Conservation (phyloP, 1,140 invertebrate species). For the Eriosoma lanigerum region DNA sequence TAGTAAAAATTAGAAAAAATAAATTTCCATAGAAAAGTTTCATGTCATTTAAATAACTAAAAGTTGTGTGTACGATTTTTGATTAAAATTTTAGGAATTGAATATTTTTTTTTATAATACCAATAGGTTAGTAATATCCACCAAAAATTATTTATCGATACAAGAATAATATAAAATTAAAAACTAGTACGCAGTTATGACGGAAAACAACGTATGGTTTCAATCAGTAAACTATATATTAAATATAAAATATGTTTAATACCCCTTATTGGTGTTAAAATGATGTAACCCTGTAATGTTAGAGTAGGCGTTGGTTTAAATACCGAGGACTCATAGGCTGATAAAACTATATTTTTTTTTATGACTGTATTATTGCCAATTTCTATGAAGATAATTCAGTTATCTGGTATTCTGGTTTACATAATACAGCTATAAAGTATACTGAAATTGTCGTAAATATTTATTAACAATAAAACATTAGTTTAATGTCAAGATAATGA, state of each 20-base stretch:
- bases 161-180: too few species aligned
- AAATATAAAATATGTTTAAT: not conserved
- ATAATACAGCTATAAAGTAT: not conserved
- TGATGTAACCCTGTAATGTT: not conserved
- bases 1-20: too few species aligned
- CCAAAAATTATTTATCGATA: too few species aligned
- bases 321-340: not conserved
- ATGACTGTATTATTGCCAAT: conserved; percentile 6
- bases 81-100: too few species aligned
- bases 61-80: too few species aligned
- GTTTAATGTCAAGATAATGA: not conserved
- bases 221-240: not conserved
- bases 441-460: not conserved
- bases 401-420: conserved; percentile 25
- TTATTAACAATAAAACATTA: not conserved
- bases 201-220: not conserved
- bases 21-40: too few species aligned
- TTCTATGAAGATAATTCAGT: conserved; percentile 26
- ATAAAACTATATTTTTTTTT: conserved; percentile 18
- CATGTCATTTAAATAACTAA: too few species aligned
- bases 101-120: too few species aligned
- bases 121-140: too few species aligned
- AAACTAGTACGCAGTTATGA: not conserved
- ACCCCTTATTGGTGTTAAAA: not conserved
- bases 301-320: not conserved